A percentile compares a stretch with the other conserved stretches of the same genome.
Evolutionary conservation across 2,113 vertebrate genomes (phyloP).

Genomic region (Zeus faber): DNA sequence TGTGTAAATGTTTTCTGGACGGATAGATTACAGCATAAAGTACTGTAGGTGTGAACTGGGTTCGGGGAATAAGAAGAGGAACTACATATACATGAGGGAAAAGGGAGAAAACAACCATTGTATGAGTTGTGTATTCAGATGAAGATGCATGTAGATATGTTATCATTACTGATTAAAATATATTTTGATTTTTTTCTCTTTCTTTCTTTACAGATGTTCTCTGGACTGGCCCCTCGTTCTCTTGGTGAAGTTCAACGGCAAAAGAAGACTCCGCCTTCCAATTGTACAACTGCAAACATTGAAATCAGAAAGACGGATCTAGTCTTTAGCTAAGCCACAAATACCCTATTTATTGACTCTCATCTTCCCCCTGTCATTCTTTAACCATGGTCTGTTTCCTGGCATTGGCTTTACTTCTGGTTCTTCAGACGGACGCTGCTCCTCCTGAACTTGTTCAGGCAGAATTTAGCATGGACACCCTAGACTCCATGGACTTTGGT

Average conservation of each 20-base stretch:
- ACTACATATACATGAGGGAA: conserved; percentile 24
- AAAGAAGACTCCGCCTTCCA: conserved; percentile 49
- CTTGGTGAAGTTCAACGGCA: conserved; percentile 55
- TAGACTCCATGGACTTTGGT: conserved; percentile 65
- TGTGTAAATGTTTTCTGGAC: conserved; percentile 44
- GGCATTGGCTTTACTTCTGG: conserved; percentile 78
- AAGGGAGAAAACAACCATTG: conserved; percentile 37
- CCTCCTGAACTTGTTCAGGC: conserved; percentile 60
- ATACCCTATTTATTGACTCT: conserved; percentile 5
- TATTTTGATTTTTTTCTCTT: conserved; percentile 53
- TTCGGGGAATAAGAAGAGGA: conserved; percentile 49
- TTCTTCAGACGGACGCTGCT: conserved; percentile 73
- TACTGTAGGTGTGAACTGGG: conserved; percentile 46
- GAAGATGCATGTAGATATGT: conserved; percentile 41
- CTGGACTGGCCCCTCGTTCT: conserved; percentile 51
- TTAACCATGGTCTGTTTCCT: conserved; percentile 81
- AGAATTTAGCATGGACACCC: conserved; percentile 57
- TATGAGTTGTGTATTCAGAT: conserved; percentile 56
- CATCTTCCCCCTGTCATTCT: conserved; percentile 10
- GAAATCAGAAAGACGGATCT: conserved; percentile 51
- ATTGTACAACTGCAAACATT: conserved; percentile 47
- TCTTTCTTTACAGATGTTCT: conserved; percentile 68
- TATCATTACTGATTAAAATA: conserved; percentile 21
- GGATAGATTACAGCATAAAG: conserved; percentile 50
- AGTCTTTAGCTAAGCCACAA: conserved; percentile 41